Evolutionary conservation across 1,140 invertebrate species (phyloP).

Genomic region (Drosophila mayri): DNA sequence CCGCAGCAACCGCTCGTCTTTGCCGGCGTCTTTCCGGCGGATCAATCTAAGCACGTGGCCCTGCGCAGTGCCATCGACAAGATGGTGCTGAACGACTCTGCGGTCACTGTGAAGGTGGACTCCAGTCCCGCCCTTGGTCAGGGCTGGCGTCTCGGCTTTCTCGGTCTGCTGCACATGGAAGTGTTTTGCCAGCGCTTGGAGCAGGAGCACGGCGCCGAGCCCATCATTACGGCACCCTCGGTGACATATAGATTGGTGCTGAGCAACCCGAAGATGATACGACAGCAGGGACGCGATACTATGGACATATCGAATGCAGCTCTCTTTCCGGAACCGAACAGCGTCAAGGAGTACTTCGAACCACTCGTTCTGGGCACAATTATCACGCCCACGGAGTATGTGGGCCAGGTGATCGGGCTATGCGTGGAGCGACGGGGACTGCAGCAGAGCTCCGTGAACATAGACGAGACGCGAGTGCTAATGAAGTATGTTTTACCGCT

Average conservation of each 20-base stretch:
- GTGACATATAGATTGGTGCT: conserved; percentile 96
- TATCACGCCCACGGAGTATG: conserved; percentile 92
- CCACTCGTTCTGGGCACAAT: conserved; percentile 96
- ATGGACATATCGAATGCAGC: conserved; percentile 94
- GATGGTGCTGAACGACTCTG: conserved; percentile 96
- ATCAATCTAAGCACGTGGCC: conserved; percentile 92
- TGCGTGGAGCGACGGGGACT: conserved; percentile 92
- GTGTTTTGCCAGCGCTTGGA: conserved; percentile 97
- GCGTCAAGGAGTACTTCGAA: conserved; percentile 92
- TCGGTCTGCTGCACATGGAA: conserved; percentile 98
- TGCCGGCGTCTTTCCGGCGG: conserved; percentile 96
- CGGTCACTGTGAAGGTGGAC: conserved; percentile 92
- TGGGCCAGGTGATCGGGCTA: conserved; percentile 89
- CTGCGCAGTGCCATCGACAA: conserved; percentile 95
- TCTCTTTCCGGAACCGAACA: conserved; percentile 89
- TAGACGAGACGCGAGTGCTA: conserved; percentile 93
- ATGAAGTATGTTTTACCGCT: conserved; percentile 94
- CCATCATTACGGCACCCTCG: conserved; percentile 96
- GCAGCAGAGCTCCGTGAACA: conserved; percentile 90
- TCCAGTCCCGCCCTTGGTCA: conserved; percentile 96
- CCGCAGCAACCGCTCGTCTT: conserved; percentile 95
- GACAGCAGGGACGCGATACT: conserved; percentile 89
- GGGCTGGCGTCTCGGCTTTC: conserved; percentile 97
- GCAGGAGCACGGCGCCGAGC: conserved; percentile 95
- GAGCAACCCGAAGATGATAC: conserved; percentile 87